A percentile compares a stretch with the other conserved stretches of the same genome.
Conservation (phyloP, 2,888 invertebrate genomes). For the Brenthis ino region DNA sequence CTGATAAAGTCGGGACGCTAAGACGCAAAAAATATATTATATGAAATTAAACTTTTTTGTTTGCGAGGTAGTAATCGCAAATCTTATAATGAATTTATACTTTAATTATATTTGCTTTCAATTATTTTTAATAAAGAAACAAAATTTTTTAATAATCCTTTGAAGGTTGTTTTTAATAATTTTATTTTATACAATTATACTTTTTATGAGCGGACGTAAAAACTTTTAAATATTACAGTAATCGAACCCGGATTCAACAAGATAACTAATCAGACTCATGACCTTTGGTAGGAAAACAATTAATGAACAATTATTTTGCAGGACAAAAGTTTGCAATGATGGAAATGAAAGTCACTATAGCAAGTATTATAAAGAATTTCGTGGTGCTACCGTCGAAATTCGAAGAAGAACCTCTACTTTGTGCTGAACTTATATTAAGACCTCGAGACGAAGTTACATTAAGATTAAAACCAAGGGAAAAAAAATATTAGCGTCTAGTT, state of each 20-base stretch:
- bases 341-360: conserved; percentile 79
- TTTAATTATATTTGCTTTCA: no score
- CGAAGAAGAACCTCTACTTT: conserved; percentile 64
- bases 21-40: no score
- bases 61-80: no score
- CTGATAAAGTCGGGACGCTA: no score
- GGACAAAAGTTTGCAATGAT: conserved; percentile 72
- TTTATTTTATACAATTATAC: no score
- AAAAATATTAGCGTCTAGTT: conserved; percentile 6
- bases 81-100: no score
- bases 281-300: neutral
- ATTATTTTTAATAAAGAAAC: no score
- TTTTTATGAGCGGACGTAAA: no score
- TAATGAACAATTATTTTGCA: conserved; percentile 31
- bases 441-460: conserved; percentile 65
- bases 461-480: conserved; percentile 49
- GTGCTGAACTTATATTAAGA: conserved; percentile 70
- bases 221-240: no score
- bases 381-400: conserved; percentile 51
- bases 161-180: no score
- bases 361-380: conserved; percentile 76
- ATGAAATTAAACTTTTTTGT: no score
- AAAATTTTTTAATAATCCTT: no score
- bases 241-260: neutral
- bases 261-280: neutral